A percentile compares a stretch with the other conserved stretches of the same genome.
Conservation (phyloP, 2,888 invertebrate genomes). For the Euplexia lucipara region DNA sequence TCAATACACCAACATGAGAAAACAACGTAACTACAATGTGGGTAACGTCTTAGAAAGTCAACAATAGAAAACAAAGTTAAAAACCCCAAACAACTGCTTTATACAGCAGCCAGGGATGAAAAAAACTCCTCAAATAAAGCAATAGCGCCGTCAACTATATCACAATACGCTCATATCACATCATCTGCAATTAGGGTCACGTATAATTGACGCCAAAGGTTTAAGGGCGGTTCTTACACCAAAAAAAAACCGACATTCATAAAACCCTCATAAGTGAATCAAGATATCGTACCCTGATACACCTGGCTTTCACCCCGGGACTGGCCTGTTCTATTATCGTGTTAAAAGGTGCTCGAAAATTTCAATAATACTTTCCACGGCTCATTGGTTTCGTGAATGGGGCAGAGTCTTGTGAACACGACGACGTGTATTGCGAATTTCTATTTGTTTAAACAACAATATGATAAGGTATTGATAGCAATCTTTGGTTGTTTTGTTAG, state of each 20-base stretch:
- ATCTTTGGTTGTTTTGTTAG: constrained; percentile 64
- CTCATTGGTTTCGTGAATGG: constrained; percentile 81
- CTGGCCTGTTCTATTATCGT: constrained; percentile 73
- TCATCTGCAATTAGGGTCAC: constrained; percentile 90
- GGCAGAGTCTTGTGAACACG: constrained; percentile 69
- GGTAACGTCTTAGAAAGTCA: constrained; percentile 71
- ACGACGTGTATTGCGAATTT: constrained; percentile 74
- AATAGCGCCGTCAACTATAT: constrained; percentile 84
- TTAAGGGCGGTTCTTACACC: constrained; percentile 83
- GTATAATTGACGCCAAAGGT: constrained; percentile 89
- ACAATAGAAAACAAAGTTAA: constrained; percentile 78
- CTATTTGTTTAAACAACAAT: constrained; percentile 70
- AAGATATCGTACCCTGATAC: constrained; percentile 87
- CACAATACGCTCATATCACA: constrained; percentile 86
- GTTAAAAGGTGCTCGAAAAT: constrained; percentile 79
- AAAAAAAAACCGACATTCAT: constrained; percentile 84
- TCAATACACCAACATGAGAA: constrained; percentile 62
- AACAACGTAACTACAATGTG: constrained; percentile 58
- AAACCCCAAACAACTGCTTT: constrained; percentile 78
- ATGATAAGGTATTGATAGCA: constrained; percentile 66
- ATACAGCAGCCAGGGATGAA: constrained; percentile 66
- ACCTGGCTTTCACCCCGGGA: constrained; percentile 87
- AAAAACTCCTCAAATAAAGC: constrained; percentile 82
- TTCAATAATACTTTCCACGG: constrained; percentile 83
- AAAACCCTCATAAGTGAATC: constrained; percentile 88